Percentiles rank a stretch among this genome's conserved stretches.
phyloP scores from a whole-genome alignment of 2,113 vertebrate genomes.

The Sinosuthora webbiana region DNA sequence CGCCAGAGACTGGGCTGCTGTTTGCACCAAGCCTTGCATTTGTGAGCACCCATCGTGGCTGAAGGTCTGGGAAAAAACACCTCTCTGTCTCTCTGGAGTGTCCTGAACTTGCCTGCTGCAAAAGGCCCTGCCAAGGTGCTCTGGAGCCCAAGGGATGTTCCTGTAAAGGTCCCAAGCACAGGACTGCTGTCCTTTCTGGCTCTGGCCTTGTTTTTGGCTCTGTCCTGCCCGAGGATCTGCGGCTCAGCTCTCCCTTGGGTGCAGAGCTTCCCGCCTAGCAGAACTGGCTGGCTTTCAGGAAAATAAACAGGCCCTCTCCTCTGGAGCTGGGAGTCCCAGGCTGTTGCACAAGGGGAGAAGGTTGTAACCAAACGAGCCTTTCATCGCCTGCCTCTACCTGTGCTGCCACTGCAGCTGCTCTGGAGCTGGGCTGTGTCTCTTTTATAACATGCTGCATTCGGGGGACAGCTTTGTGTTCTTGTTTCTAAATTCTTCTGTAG shows the following conservation, averaged over 20 bases:
- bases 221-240: accelerated
- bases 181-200: accelerated
- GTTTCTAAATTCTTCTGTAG: background rate
- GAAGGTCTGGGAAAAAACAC: background rate
- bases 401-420: background rate
- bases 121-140: background rate
- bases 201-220: background rate
- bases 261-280: accelerated
- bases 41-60: accelerated
- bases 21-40: background rate
- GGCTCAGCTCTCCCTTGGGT: background rate
- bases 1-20: accelerated
- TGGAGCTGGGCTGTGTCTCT: background rate
- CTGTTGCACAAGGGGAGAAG: background rate
- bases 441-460: accelerated
- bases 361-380: background rate
- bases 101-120: background rate
- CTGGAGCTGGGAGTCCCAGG: background rate
- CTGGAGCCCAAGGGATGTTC: background rate
- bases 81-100: background rate
- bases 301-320: background rate
- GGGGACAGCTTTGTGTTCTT: background rate
- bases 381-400: background rate
- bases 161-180: background rate
- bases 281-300: background rate